These are phyloP conservation scores for Orthosia incerta DNA, from an alignment of 2,888 invertebrate species.

Conservation along the genomic window DNA sequence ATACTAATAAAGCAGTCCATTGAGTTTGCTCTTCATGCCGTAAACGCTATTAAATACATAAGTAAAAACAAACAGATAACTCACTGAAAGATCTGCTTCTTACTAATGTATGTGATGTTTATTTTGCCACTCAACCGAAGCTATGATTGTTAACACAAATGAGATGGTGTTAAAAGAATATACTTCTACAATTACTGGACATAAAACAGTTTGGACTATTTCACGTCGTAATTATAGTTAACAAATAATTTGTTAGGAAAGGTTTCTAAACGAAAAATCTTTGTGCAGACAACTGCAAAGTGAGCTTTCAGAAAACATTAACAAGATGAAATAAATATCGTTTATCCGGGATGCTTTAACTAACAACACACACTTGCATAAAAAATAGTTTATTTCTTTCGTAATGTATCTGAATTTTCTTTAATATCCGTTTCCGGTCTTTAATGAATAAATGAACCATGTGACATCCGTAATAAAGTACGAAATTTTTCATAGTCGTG, in stretches of 20 bases:
- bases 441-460: neutral
- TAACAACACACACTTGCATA: neutral
- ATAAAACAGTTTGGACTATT: slow-evolving; percentile 43
- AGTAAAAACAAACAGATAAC: slow-evolving; percentile 60
- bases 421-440: neutral
- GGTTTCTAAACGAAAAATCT: slow-evolving; percentile 20
- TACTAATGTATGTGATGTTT: slow-evolving; percentile 63
- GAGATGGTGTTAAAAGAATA: slow-evolving; percentile 50
- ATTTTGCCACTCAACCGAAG: slow-evolving; percentile 60
- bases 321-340: slow-evolving; percentile 5
- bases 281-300: neutral
- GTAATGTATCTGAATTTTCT: slow-evolving; percentile 1
- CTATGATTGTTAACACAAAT: slow-evolving; percentile 63
- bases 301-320: slow-evolving; percentile 18
- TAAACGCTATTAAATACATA: slow-evolving; percentile 57
- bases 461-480: neutral
- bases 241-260: slow-evolving; percentile 41
- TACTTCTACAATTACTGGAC: slow-evolving; percentile 37
- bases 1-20: slow-evolving; percentile 61
- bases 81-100: slow-evolving; percentile 56
- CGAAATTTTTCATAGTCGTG: neutral
- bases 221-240: slow-evolving; percentile 39
- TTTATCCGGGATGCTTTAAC: neutral
- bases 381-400: neutral
- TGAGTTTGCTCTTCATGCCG: slow-evolving; percentile 41